Evolutionary conservation across 2,797 vertebrate genomes (phyloP).

Genomic region (Paedocypris micromegethes): DNA sequence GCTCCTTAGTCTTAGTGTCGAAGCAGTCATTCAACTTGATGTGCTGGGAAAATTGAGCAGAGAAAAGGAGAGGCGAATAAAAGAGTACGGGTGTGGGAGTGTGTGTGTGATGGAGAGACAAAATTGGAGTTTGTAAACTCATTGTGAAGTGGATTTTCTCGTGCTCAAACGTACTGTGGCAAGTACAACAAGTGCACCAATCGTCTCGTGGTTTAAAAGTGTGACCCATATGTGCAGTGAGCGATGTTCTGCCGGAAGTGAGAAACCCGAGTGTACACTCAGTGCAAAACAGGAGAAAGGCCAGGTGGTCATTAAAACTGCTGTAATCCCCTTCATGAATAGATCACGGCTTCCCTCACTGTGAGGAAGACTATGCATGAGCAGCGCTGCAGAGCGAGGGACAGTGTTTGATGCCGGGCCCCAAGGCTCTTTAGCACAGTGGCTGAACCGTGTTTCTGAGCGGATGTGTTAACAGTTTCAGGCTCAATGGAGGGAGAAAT

Average conservation of each 20-base stretch:
- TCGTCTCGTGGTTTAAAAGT: conserved; percentile 37
- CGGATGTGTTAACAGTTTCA: conserved; percentile 91
- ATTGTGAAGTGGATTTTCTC: conserved; percentile 4
- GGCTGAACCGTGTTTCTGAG: conserved; percentile 70
- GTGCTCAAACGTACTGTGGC: background rate
- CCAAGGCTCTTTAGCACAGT: conserved; percentile 68
- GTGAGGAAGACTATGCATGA: conserved; percentile 52
- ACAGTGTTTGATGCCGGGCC: conserved; percentile 64
- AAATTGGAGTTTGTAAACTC: conserved; percentile 21
- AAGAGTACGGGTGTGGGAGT: conserved; percentile 43
- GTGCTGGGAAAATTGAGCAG: conserved; percentile 43
- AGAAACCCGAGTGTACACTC: conserved; percentile 58
- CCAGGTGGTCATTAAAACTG: conserved; percentile 78
- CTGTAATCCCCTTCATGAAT: conserved; percentile 73
- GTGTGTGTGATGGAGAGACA: background rate
- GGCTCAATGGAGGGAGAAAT: conserved; percentile 92
- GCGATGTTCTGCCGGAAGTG: conserved; percentile 49
- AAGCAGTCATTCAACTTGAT: conserved; percentile 54
- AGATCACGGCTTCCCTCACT: conserved; percentile 59
- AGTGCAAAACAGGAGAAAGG: conserved; percentile 59
- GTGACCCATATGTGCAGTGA: conserved; percentile 39
- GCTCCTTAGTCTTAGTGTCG: conserved; percentile 64
- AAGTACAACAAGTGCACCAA: conserved; percentile 10
- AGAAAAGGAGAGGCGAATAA: conserved; percentile 36
- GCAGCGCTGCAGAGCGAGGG: conserved; percentile 48